Percentiles rank a stretch among this genome's conserved stretches.
Conservation (phyloP, 2,888 invertebrate genomes). For the Holacanthella duospinosa region DNA sequence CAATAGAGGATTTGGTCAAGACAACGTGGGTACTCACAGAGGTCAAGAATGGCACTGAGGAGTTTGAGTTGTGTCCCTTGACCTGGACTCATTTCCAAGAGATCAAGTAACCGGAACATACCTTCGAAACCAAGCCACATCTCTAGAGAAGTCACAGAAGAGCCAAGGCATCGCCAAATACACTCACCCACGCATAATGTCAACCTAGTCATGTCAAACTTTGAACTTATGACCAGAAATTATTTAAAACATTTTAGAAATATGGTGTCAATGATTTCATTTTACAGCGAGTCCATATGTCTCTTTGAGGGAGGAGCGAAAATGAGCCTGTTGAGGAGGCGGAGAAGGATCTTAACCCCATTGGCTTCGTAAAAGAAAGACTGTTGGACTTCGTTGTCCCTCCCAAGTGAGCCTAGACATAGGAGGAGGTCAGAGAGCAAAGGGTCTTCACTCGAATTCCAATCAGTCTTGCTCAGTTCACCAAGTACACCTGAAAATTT, state of each 20-base stretch:
- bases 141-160: constrained; percentile 26
- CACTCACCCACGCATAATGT: constrained; percentile 28
- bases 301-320: constrained; percentile 20
- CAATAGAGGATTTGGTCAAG: constrained; percentile 30
- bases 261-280: constrained; percentile 3
- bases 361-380: constrained; percentile 17
- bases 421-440: constrained; percentile 18
- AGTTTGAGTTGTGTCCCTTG: constrained; percentile 23
- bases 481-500: constrained; percentile 15
- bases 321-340: constrained; percentile 22
- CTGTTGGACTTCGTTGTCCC: constrained; percentile 20
- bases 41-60: constrained; percentile 23
- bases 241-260: not conserved
- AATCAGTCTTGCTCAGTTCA: constrained; percentile 17
- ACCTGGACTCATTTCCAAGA: constrained; percentile 23
- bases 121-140: constrained; percentile 29
- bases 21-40: constrained; percentile 32
- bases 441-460: constrained; percentile 19
- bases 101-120: constrained; percentile 27
- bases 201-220: constrained; percentile 13
- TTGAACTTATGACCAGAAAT: not conserved
- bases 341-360: constrained; percentile 26
- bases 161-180: constrained; percentile 23
- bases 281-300: constrained; percentile 30
- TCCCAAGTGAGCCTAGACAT: constrained; percentile 22